These are phyloP conservation scores for Brachionus manjavacas DNA, from an alignment of 1,140 invertebrate species.

Conservation along the genomic window DNA sequence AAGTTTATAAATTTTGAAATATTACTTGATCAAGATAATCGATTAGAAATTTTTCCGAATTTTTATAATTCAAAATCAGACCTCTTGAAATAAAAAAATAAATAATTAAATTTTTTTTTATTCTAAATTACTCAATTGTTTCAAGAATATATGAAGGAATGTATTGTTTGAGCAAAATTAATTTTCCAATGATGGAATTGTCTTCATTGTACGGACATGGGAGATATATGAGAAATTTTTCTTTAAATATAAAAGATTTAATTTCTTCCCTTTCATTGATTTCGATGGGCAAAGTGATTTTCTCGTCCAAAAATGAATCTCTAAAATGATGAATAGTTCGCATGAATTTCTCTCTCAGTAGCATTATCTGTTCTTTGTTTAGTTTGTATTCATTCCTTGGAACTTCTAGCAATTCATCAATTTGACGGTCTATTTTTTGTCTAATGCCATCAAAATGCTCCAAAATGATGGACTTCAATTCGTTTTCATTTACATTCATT, in stretches of 20 bases:
- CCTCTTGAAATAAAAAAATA: neutral
- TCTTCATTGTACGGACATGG: neutral
- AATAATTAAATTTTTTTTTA: neutral
- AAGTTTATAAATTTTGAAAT: neutral
- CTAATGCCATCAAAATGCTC: neutral
- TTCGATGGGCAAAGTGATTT: neutral
- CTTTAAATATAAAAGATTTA: neutral
- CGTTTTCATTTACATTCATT: neutral
- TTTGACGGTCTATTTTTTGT: neutral
- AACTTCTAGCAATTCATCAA: neutral
- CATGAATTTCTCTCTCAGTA: neutral
- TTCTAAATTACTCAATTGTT: neutral
- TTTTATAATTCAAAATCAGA: neutral
- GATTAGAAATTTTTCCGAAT: constrained; percentile 1
- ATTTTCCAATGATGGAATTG: neutral
- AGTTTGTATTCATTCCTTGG: neutral
- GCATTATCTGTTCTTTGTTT: neutral
- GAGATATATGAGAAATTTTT: neutral
- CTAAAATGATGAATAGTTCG: neutral
- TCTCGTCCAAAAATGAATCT: neutral
- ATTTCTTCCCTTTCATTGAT: neutral
- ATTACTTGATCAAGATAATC: neutral
- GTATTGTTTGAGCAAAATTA: neutral
- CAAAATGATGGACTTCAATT: neutral
- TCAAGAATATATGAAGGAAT: neutral